Evolutionary conservation across 2,113 vertebrate genomes (phyloP).

Genomic region (Dasypus novemcinctus): DNA sequence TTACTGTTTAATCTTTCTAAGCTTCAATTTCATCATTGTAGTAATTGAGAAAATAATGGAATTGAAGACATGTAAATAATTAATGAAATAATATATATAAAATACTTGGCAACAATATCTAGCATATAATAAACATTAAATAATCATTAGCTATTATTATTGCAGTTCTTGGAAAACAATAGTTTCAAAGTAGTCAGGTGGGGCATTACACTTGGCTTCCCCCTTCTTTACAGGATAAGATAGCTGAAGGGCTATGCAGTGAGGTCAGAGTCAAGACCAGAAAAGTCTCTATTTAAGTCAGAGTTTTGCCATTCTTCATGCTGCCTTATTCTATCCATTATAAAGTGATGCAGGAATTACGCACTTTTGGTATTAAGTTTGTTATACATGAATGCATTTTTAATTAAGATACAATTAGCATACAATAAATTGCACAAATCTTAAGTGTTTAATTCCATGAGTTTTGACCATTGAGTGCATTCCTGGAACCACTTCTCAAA

Average conservation of each 20-base stretch:
- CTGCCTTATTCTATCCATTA: background rate
- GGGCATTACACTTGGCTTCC: background rate
- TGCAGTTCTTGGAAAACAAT: background rate
- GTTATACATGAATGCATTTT: background rate
- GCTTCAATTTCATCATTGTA: background rate
- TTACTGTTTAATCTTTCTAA: background rate
- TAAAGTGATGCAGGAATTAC: background rate
- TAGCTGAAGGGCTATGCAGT: background rate
- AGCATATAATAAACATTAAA: too few relatives aligned
- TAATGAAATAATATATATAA: background rate
- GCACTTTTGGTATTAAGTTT: background rate
- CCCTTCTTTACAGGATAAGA: background rate
- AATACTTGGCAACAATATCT: background rate
- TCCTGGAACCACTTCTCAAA: background rate
- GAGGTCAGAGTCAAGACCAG: background rate
- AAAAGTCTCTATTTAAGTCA: background rate
- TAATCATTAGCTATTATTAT: background rate
- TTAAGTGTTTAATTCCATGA: background rate
- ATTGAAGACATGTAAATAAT: background rate
- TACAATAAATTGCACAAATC: background rate
- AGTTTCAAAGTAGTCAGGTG: background rate
- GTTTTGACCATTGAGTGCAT: background rate
- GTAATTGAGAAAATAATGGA: background rate
- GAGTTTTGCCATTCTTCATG: background rate
- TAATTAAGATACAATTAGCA: background rate